Percentiles rank a stretch among this genome's conserved stretches.
Conservation (phyloP, 2,888 invertebrate species). For the Amphimallon solstitiale region DNA sequence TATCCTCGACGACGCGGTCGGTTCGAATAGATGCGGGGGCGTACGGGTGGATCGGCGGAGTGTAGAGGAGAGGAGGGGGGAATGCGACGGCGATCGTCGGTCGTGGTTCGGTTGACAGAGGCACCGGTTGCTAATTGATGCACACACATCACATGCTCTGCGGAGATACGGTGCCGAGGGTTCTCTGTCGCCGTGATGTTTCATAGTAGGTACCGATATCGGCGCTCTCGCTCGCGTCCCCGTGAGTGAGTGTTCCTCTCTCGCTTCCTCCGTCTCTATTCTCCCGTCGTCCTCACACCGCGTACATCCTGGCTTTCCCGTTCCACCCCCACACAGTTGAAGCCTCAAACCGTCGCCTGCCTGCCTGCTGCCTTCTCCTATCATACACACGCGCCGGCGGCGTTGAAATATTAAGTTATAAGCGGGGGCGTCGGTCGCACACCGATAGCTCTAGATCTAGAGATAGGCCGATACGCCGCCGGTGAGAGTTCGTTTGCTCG, state of each 20-base stretch:
- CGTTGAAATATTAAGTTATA: constrained; percentile 52
- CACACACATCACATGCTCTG: constrained; percentile 45
- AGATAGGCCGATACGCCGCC: constrained; percentile 9
- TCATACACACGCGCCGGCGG: constrained; percentile 49
- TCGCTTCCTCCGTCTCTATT: constrained; percentile 63
- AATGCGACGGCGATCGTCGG: constrained; percentile 41
- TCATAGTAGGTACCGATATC: constrained; percentile 25
- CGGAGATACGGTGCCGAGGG: constrained; percentile 44
- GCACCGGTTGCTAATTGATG: constrained; percentile 52
- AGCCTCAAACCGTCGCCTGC: constrained; percentile 46
- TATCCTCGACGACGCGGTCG: neutral
- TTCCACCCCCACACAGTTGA: constrained; percentile 25
- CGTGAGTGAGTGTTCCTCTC: constrained; percentile 21
- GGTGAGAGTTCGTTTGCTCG: neutral
- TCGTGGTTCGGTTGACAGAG: constrained; percentile 38
- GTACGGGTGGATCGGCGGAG: neutral
- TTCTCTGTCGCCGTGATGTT: neutral
- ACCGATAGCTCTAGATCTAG: constrained; percentile 22
- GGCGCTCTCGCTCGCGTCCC: constrained; percentile 18
- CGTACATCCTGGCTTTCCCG: constrained; percentile 3
- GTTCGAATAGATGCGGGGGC: neutral
- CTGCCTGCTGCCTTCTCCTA: constrained; percentile 41
- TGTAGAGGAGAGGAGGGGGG: constrained; percentile 35
- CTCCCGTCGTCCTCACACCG: constrained; percentile 55
- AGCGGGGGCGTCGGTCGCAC: constrained; percentile 47